Evolutionary conservation across 2,797 vertebrate species (phyloP).

Genomic region (Discoglossus pictus): DNA sequence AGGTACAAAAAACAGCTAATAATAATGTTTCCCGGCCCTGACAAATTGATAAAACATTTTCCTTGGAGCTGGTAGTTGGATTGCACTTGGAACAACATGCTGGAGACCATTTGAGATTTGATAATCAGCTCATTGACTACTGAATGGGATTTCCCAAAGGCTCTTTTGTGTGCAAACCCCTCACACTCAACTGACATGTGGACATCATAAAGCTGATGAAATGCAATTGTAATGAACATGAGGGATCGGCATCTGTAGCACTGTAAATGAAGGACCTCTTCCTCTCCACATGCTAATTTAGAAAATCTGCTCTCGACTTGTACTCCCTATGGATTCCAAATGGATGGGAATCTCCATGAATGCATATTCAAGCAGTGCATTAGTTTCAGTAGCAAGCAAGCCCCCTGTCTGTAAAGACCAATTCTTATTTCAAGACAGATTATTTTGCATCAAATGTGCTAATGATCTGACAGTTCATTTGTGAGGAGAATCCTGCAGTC

Average conservation of each 20-base stretch:
- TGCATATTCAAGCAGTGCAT: slow-evolving; percentile 98
- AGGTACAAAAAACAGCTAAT: slow-evolving; percentile 16
- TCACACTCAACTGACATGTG: slow-evolving; percentile 99
- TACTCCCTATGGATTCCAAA: slow-evolving; percentile 92
- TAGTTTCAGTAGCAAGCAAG: slow-evolving; percentile 81
- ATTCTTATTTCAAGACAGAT: slow-evolving; percentile 99
- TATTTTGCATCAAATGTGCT: slow-evolving; percentile 98
- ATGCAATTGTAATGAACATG: slow-evolving; percentile 99
- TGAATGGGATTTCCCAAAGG: slow-evolving; percentile 98
- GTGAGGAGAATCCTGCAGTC: slow-evolving; percentile 92
- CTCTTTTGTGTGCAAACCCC: slow-evolving; percentile 99
- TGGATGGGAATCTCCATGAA: slow-evolving; percentile 89
- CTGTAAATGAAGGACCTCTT: slow-evolving; percentile 92
- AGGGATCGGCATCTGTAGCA: slow-evolving; percentile 98
- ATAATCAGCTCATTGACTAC: slow-evolving; percentile 99
- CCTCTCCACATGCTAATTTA: slow-evolving; percentile 98
- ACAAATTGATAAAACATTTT: slow-evolving; percentile 70
- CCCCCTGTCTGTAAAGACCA: slow-evolving; percentile 85
- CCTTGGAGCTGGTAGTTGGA: slow-evolving; percentile 67
- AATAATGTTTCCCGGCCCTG: slow-evolving; percentile 59
- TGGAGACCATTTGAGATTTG: slow-evolving; percentile 97
- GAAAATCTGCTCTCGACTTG: slow-evolving; percentile 97
- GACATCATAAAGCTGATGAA: slow-evolving; percentile 99
- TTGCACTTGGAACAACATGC: slow-evolving; percentile 76
- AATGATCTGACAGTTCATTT: slow-evolving; percentile 99